A percentile compares a stretch with the other conserved stretches of the same genome.
phyloP scores from a whole-genome alignment of 2,888 invertebrate genomes.

The Agrenia bidenticulata region DNA sequence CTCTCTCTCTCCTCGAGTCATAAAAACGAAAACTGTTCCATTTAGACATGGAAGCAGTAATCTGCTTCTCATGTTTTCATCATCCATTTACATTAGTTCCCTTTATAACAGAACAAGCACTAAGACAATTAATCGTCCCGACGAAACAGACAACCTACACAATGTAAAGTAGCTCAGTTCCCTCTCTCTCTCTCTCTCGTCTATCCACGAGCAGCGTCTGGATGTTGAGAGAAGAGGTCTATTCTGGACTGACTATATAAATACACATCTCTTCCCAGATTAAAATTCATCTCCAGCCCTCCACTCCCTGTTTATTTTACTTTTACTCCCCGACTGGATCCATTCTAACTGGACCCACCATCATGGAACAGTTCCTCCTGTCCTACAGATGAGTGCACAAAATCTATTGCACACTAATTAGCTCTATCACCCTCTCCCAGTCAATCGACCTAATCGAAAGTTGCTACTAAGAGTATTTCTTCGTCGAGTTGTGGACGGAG shows the following conservation, averaged over 20 bases:
- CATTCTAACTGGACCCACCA: background rate
- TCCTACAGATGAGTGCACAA: conserved; percentile 16
- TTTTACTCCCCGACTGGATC: conserved; percentile 3
- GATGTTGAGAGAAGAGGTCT: no score
- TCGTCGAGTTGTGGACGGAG: no score
- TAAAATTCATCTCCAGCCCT: conserved; percentile 16
- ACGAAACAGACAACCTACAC: conserved; percentile 2
- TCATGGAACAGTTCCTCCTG: background rate
- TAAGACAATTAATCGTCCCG: conserved; percentile 13
- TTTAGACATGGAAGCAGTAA: conserved; percentile 3
- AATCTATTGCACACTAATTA: conserved; percentile 20
- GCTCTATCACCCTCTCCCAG: conserved; percentile 14
- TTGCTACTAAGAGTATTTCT: no score
- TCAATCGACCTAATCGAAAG: conserved; percentile 14
- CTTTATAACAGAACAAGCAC: background rate
- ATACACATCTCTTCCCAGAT: background rate
- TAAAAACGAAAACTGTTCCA: conserved; percentile 12
- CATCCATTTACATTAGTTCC: conserved; percentile 15
- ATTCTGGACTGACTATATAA: no score
- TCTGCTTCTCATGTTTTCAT: conserved; percentile 19
- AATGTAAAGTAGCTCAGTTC: no score
- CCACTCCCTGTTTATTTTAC: conserved; percentile 14
- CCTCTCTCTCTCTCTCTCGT: no score
- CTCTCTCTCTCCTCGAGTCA: conserved; percentile 6
- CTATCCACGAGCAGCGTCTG: no score